Base-by-base conservation (phyloP, 30 jellyfish, hydroid and myxozoan species). In the Turritopsis rubra region DNA sequence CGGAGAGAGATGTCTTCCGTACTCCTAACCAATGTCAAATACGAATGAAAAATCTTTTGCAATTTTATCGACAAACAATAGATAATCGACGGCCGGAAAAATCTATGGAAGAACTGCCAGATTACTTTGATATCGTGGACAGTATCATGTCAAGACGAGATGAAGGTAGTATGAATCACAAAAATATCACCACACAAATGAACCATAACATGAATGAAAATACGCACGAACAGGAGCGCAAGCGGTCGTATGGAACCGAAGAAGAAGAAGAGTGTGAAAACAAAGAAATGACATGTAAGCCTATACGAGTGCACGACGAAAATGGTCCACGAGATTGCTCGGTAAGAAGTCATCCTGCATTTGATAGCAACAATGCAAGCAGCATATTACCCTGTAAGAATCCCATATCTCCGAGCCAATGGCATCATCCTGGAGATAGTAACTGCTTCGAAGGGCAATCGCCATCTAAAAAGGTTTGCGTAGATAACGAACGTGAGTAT, bases 1-100 rank as follows among this genome's bases (percentile, higher is more conserved):
- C 82, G 0, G 82, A 74, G 23, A 26, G 82, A 74, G 82, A 74
- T 13, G 82, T 74, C 24, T 74, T 74, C 31, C 82, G 82, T 0
- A 74, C 82, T 20, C 82, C 82, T 0, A 29, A 22, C 26, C 82
- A 74, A 31, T 74, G 82, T n/a, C 82, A 74, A 74, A 74, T 74
- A 26, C 82, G 82, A 24, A 74, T 74, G 82, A 74, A 74, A 74
- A 74, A 74, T 29, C 65, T 74, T 27, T 30, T 74, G 65, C 82
- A 74, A 0, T 74, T 74, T 23, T 74, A 74, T 72, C 28, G 82
- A 74, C 82, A 74, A 23, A 74, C 82, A 13, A 30, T 74, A 20
- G 82, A 74, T 30, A 74, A 29, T n/a, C 52, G 82, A 7, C 82
- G 82, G 0, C 31, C 82, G 26, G 82, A 74, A 29, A 74, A 74